A percentile compares a stretch with the other conserved stretches of the same genome.
Evolutionary conservation across 2,113 vertebrate genomes (phyloP).

Genomic region (Chitala chitala): DNA sequence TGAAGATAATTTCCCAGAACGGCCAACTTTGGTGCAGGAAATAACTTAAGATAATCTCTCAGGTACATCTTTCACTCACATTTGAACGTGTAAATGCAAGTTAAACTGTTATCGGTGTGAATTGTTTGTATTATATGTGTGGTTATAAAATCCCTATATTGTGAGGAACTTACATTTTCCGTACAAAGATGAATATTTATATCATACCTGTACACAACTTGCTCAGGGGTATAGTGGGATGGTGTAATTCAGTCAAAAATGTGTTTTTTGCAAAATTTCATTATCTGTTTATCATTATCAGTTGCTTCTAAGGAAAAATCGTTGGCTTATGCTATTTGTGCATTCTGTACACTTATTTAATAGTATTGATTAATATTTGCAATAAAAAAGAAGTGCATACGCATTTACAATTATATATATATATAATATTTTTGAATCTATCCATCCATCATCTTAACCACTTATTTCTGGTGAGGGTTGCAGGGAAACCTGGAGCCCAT

Average conservation of each 20-base stretch:
- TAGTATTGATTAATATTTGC: too few species aligned
- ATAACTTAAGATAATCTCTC: conserved; percentile 3
- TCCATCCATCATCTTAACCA: too few species aligned
- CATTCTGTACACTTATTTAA: too few species aligned
- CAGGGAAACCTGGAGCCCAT: too few species aligned
- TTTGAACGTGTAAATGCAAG: neutral
- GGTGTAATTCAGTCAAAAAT: too few species aligned
- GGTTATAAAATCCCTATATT: neutral
- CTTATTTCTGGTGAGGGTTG: too few species aligned
- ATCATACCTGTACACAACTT: neutral
- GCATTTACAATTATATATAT: too few species aligned
- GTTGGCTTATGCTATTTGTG: too few species aligned
- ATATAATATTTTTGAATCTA: too few species aligned
- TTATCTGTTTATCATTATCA: neutral
- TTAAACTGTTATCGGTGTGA: neutral
- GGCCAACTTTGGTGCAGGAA: neutral
- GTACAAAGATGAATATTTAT: neutral
- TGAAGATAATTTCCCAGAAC: conserved; percentile 12
- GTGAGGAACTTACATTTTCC: neutral
- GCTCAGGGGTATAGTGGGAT: too few species aligned
- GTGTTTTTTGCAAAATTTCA: neutral
- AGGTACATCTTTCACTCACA: neutral
- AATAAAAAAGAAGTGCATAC: too few species aligned
- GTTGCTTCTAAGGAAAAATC: too few species aligned
- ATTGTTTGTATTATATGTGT: neutral